Evolutionary conservation across 2,113 vertebrate genomes (phyloP).

Genomic region (Myrmecophaga tridactyla): DNA sequence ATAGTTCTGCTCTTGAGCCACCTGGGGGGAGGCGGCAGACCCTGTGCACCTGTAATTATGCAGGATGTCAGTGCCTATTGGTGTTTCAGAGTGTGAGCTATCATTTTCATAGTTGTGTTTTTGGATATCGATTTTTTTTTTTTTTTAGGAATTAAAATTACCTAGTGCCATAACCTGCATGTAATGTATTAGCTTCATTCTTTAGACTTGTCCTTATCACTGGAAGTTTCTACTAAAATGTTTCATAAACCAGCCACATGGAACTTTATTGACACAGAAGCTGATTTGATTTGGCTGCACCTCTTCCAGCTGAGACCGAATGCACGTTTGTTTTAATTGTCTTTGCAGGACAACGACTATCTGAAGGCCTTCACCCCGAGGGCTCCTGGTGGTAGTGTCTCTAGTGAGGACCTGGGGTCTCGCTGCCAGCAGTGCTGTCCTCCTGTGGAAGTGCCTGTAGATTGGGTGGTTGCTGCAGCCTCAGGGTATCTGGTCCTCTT

Average conservation of each 20-base stretch:
- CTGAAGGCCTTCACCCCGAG: accelerated
- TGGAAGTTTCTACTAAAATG: accelerated
- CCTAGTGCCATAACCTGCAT: neutral
- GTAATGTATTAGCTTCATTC: accelerated
- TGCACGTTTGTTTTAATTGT: accelerated
- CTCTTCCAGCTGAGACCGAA: accelerated
- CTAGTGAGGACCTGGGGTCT: neutral
- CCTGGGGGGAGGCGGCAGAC: accelerated
- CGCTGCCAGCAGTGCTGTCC: accelerated
- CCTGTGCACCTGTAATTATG: accelerated
- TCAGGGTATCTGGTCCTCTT: no score
- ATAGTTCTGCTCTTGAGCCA: neutral
- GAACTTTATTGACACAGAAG: accelerated
- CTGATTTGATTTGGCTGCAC: accelerated
- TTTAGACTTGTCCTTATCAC: neutral
- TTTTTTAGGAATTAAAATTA: no score
- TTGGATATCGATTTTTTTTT: neutral
- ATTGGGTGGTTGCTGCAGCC: neutral
- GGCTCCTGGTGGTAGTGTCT: accelerated
- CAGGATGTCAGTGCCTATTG: accelerated
- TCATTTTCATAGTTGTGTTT: accelerated
- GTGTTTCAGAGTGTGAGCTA: neutral
- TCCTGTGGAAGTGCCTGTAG: accelerated
- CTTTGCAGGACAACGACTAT: accelerated
- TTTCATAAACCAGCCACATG: accelerated